phyloP scores from a whole-genome alignment of 2,113 vertebrate species.

The Myiopsitta monachus region DNA sequence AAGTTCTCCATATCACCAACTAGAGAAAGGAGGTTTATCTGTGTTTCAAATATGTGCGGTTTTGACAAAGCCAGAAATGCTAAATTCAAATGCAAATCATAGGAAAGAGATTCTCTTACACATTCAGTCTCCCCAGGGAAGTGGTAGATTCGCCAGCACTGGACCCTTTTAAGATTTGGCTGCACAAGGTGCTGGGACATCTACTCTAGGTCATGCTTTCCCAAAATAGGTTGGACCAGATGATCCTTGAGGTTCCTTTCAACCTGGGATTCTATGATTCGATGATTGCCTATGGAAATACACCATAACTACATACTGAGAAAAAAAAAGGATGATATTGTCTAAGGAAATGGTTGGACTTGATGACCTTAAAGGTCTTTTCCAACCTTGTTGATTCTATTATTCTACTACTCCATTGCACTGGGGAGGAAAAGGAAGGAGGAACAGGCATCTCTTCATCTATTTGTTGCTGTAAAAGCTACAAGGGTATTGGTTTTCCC shows the following conservation, averaged over 20 bases:
- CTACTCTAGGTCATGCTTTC: not conserved
- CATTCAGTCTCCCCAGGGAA: not conserved
- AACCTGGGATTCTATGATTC: not conserved
- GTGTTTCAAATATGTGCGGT: not conserved
- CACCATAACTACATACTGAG: not conserved
- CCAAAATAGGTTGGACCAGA: not conserved
- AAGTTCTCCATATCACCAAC: not conserved
- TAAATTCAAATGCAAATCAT: not conserved
- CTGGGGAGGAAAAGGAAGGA: rapidly evolving
- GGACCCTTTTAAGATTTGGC: not conserved
- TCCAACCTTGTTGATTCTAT: not conserved
- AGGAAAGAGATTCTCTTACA: not conserved
- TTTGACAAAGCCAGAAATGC: not conserved
- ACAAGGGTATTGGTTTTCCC: not conserved
- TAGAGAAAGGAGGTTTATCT: not conserved
- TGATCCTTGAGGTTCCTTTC: not conserved
- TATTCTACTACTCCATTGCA: not conserved
- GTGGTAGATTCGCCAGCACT: not conserved
- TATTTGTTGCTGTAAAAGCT: not conserved
- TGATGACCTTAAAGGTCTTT: not conserved
- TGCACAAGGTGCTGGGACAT: not conserved
- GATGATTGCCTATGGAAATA: not conserved
- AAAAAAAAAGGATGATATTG: not conserved
- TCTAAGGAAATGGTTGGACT: not conserved
- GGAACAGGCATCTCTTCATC: not conserved